Percentiles rank a stretch among this genome's conserved stretches.
These are phyloP conservation scores for Arizona elegans DNA, from an alignment of 2,113 vertebrate species.

Conservation along the genomic window DNA sequence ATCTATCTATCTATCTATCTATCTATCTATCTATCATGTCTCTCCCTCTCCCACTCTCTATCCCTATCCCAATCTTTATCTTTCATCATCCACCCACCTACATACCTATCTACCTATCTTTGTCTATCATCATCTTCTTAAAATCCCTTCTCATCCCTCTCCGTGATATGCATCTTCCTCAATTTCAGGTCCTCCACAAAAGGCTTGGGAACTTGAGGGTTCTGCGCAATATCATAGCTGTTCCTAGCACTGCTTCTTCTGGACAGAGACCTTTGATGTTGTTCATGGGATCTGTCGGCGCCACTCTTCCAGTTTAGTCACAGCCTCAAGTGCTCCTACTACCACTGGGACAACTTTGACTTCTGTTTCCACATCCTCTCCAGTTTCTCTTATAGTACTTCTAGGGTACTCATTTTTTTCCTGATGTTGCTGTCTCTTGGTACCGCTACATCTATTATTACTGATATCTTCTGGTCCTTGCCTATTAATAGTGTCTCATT, in stretches of 20 bases:
- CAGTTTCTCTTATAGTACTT: neutral
- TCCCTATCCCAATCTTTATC: no score
- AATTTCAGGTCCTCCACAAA: neutral
- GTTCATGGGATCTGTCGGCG: neutral
- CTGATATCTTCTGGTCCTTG: neutral
- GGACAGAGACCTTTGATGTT: neutral
- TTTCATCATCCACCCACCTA: neutral
- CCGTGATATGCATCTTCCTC: neutral
- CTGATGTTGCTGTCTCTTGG: neutral
- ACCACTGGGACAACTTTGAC: neutral
- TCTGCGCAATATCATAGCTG: neutral
- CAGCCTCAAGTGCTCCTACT: neutral
- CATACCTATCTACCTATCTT: neutral
- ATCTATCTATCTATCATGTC: no score
- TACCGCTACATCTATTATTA: neutral
- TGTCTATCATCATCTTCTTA: neutral
- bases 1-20: no score
- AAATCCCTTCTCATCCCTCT: neutral
- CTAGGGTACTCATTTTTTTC: neutral
- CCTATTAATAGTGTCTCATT: neutral
- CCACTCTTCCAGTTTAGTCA: neutral
- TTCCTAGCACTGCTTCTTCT: neutral
- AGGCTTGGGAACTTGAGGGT: neutral
- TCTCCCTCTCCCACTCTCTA: no score
- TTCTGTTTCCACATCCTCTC: neutral